Conservation (phyloP, 2,797 vertebrate species). For the Malacoctenus gilli region DNA sequence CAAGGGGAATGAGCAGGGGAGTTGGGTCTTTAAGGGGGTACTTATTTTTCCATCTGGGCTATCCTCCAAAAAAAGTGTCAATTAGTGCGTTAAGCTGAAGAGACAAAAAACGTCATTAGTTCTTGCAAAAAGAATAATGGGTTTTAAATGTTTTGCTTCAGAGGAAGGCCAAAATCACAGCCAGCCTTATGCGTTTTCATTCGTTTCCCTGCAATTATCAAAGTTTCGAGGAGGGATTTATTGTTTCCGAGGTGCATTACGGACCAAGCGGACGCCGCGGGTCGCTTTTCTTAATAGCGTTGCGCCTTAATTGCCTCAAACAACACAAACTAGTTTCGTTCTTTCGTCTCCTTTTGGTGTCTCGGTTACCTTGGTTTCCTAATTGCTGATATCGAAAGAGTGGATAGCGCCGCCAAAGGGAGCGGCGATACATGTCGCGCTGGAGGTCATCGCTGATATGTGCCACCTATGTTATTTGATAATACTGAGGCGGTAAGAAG, state of each 20-base stretch:
- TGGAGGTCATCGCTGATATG: not conserved
- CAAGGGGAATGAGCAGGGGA: slow-evolving; percentile 80
- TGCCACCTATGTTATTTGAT: slow-evolving; percentile 9
- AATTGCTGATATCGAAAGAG: slow-evolving; percentile 1
- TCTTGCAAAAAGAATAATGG: slow-evolving; percentile 85
- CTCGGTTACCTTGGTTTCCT: not conserved
- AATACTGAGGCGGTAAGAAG: not conserved
- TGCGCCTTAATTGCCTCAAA: slow-evolving; percentile 52
- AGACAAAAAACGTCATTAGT: slow-evolving; percentile 87
- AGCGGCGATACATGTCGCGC: not conserved
- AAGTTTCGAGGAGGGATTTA: slow-evolving; percentile 68
- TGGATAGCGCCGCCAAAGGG: not conserved
- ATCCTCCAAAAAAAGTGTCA: slow-evolving; percentile 86
- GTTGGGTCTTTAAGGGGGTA: slow-evolving; percentile 84
- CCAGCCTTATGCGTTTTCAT: slow-evolving; percentile 74
- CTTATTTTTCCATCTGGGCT: slow-evolving; percentile 87
- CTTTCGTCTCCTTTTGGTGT: not conserved
- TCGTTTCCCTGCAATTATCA: slow-evolving; percentile 72
- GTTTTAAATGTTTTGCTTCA: slow-evolving; percentile 84
- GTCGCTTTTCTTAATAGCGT: slow-evolving; percentile 49
- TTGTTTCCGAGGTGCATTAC: slow-evolving; percentile 61
- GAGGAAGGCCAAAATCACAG: slow-evolving; percentile 73
- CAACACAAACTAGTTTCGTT: slow-evolving; percentile 23
- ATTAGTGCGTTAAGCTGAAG: slow-evolving; percentile 87
- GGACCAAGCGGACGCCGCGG: slow-evolving; percentile 56